Evolutionary conservation across 2,797 vertebrate genomes (phyloP).

Genomic region (Amniataba percoides): DNA sequence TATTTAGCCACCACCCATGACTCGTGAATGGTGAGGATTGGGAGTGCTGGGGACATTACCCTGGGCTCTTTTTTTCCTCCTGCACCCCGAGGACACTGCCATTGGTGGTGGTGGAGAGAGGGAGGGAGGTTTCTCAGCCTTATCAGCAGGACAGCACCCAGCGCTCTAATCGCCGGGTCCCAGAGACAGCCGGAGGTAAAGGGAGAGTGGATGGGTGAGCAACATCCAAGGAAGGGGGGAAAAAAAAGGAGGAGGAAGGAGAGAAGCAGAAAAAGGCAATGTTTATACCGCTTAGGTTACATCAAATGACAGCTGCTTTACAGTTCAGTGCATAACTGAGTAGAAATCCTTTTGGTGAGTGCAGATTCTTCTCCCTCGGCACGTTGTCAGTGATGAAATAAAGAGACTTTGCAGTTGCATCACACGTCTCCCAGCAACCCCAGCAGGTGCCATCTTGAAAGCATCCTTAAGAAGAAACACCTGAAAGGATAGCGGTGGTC

Average conservation of each 20-base stretch:
- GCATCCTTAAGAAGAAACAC: slow-evolving; percentile 14
- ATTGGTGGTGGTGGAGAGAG: slow-evolving; percentile 52
- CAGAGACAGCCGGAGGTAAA: slow-evolving; percentile 78
- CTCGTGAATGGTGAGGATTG: slow-evolving; percentile 44
- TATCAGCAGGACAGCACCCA: slow-evolving; percentile 84
- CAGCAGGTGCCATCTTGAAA: slow-evolving; percentile 51
- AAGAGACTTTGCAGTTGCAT: slow-evolving; percentile 41
- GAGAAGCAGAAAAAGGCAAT: slow-evolving; percentile 28
- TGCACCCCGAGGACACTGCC: slow-evolving; percentile 69
- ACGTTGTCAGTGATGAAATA: slow-evolving; percentile 50
- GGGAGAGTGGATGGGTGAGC: slow-evolving; percentile 63
- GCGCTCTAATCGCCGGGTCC: slow-evolving; percentile 81
- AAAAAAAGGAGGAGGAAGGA: slow-evolving; percentile 7
- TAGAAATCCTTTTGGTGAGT: slow-evolving; percentile 59
- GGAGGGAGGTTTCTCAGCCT: slow-evolving; percentile 72
- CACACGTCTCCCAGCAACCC: slow-evolving; percentile 46
- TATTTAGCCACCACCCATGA: slow-evolving; percentile 60
- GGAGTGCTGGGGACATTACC: slow-evolving; percentile 56
- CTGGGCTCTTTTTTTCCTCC: slow-evolving; percentile 37
- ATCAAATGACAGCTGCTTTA: slow-evolving; percentile 75
- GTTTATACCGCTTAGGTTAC: slow-evolving; percentile 72
- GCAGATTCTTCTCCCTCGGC: slow-evolving; percentile 51
- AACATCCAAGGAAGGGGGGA: slow-evolving; percentile 52
- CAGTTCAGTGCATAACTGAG: slow-evolving; percentile 69
- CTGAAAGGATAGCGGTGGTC: neutral